Evolutionary conservation across 2,888 invertebrate species (phyloP), one percentile per base, ranked within the genome.

Genomic region (Hydrotaea diabolus): DNA sequence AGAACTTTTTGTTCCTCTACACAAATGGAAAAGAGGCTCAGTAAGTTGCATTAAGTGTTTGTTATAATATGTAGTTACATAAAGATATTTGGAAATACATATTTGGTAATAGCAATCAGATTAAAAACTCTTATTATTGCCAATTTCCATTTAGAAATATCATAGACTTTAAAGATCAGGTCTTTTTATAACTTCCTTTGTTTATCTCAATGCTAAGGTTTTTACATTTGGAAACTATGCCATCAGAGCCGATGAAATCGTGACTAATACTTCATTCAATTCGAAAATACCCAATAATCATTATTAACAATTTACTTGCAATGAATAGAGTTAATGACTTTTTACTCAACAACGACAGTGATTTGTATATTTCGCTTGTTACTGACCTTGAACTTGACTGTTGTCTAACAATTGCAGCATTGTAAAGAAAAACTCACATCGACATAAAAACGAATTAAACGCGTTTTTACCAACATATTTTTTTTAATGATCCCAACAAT

Each of bases 371-470:
- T 72, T 62, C n/a, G n/a, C n/a, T n/a, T n/a, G 7, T 71, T 64
- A 78, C 77, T 79, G 82, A 85, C 85, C 85, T 85, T 85, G 85
- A 85, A 85, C 85, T 82, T 82, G 31, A 31, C 31, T 31, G 36
- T 17, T 79, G 57, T 19, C 15, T 81, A 81, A 73, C 66, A 49
- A 17, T 73, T 69, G 78, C 49, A 53, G 13, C 17, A 36, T 46
- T 49, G 53, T 31, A 31, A 4, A 57, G 43, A 19, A 62, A 57
- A 31, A 53, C 71, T 59, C 3, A 53, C 59, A 74, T n/a, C 57
- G 62, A 39, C 62, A 83, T 55, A 77, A 80, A 76, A 77, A 79
- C 66, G 49, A 84, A 81, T 83, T 77, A 81, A 79, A 66, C 23
- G 76, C 77, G 39, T 31, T 83, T 77, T 19, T 72, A 23, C 55